Conservation (phyloP, 1,140 invertebrate genomes). For the Myzus persicae region DNA sequence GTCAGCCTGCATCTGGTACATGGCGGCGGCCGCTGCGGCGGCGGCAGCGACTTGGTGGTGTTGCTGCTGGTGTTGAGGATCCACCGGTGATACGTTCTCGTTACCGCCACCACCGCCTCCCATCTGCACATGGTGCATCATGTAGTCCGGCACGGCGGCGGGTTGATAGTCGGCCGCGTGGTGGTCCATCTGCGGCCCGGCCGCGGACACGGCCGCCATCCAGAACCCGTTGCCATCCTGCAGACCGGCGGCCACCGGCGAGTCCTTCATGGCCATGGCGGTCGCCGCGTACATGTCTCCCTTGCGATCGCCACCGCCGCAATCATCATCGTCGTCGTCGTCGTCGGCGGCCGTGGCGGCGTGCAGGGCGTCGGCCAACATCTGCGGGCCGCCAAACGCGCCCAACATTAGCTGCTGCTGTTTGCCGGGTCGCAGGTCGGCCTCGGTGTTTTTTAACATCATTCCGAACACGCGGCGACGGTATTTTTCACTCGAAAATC, state of each 20-base stretch:
- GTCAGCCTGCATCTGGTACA: conserved; percentile 58
- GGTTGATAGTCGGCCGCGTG: conserved; percentile 69
- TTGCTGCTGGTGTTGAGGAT: conserved; percentile 62
- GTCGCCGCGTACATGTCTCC: conserved; percentile 53
- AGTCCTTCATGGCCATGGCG: conserved; percentile 50
- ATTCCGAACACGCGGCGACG: not conserved
- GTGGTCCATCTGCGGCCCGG: conserved; percentile 66
- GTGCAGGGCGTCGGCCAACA: conserved; percentile 43
- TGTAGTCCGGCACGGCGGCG: conserved; percentile 92
- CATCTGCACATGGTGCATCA: conserved; percentile 75
- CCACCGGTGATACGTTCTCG: conserved; percentile 71
- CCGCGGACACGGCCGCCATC: conserved; percentile 68
- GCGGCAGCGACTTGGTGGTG: conserved; percentile 52
- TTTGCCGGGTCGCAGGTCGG: conserved; percentile 49
- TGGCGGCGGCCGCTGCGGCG: conserved; percentile 37
- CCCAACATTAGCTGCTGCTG: conserved; percentile 52
- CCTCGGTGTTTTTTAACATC: conserved; percentile 53
- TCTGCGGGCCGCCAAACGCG: conserved; percentile 50
- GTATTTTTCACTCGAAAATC: conserved; percentile 10
- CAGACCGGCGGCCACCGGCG: conserved; percentile 42
- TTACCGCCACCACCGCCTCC: conserved; percentile 63
- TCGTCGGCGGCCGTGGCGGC: conserved; percentile 41
- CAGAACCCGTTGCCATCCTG: conserved; percentile 66
- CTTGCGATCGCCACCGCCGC: conserved; percentile 47
- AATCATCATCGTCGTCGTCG: conserved; percentile 50